A percentile compares a stretch with the other conserved stretches of the same genome.
These are phyloP conservation scores for Microcebus tavaratra DNA, from an alignment of 2,113 vertebrate species.

Conservation along the genomic window DNA sequence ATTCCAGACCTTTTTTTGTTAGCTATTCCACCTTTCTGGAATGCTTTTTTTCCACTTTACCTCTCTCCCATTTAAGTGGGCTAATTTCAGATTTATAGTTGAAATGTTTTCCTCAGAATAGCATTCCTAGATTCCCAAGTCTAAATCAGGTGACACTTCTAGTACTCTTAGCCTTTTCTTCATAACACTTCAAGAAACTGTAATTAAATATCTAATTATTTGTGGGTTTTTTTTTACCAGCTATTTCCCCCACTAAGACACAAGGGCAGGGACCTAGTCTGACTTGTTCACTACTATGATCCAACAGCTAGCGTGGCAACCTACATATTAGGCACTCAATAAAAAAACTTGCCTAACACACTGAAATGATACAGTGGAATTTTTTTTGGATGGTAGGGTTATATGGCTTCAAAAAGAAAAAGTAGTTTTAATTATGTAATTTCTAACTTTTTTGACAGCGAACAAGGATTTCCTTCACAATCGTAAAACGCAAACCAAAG, in stretches of 20 bases:
- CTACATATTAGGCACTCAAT: neutral
- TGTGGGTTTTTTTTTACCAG: neutral
- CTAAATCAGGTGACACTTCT: neutral
- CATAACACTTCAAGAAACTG: neutral
- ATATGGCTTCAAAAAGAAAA: neutral
- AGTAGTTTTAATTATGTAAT: neutral
- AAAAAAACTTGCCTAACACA: neutral
- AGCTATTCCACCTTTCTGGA: neutral
- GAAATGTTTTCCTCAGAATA: conserved; percentile 38
- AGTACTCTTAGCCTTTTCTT: neutral
- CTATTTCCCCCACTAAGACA: neutral
- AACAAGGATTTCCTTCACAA: neutral
- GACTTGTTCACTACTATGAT: neutral
- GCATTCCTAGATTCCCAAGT: neutral
- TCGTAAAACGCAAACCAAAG: neutral
- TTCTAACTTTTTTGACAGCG: conserved; percentile 17
- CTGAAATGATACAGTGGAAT: neutral
- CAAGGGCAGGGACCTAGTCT: neutral
- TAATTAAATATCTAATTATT: conserved; percentile 26
- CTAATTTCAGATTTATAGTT: neutral
- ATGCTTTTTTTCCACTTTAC: neutral
- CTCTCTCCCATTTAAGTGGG: neutral
- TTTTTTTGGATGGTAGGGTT: neutral
- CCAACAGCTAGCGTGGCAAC: neutral
- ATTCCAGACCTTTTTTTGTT: neutral